phyloP scores from a whole-genome alignment of 1,140 invertebrate genomes.

The Pogonomyrmex californicus region DNA sequence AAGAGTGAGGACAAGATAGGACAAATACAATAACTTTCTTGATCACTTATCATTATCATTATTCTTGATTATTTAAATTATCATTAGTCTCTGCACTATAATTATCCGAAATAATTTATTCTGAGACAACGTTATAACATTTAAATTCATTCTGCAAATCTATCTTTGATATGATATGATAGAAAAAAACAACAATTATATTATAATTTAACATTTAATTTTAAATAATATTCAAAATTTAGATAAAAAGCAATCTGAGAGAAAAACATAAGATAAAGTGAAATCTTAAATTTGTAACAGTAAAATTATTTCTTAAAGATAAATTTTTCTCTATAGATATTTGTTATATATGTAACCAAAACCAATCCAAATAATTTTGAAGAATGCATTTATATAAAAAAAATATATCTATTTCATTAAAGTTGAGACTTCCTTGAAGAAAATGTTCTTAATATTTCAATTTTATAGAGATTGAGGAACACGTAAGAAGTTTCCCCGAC shows the following conservation, averaged over 20 bases:
- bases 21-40: background rate
- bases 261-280: too few species aligned
- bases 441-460: conserved; percentile 4
- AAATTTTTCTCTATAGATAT: background rate
- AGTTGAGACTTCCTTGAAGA: background rate
- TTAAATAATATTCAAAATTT: background rate
- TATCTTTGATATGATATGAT: background rate
- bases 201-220: background rate
- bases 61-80: background rate
- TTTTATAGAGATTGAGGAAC: background rate
- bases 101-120: background rate
- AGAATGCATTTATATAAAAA: background rate
- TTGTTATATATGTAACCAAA: too few species aligned
- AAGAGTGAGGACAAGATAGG: background rate
- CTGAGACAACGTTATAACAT: too few species aligned
- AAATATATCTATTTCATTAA: background rate
- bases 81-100: background rate
- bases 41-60: background rate
- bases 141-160: background rate
- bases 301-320: background rate
- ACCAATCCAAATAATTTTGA: too few species aligned
- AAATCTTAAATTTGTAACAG: too few species aligned
- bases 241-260: too few species aligned
- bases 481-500: background rate
- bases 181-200: background rate